Base-by-base conservation (phyloP, 2,888 invertebrate genomes). In the Campopleginae sp. region DNA sequence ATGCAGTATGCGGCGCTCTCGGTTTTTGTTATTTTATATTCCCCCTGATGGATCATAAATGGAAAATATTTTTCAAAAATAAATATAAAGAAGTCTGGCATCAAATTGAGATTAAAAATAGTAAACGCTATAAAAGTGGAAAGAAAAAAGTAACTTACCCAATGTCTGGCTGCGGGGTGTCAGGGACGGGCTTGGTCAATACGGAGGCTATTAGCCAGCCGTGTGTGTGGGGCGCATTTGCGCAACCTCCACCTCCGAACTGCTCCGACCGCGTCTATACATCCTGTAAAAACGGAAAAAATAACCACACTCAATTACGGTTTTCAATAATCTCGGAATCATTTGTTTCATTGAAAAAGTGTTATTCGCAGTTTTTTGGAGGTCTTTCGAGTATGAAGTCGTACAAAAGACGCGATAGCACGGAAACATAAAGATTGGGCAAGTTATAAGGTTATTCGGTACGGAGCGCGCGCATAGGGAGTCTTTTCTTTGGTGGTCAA, bases 241-340 rank as follows among this genome's bases (percentile, higher is more conserved):
- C 92, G 92, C 93, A 91, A 92, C 91, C 93, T 92, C 92, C 93
- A 91, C 90, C 92, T 90, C 91, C 92, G 89, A 90, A 89, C 92
- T 89, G 88, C 90, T 90, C 90, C 91, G 89, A 88, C 90, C 90
- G 89, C 88, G 92, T 89, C 89, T 92, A 91, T 92, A 91, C 92
- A 93, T 93, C 89, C 93, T 93, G 91, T 38, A 90, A 91, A 66
- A 80, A 76, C 23, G 23, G 42, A 38, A 31, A 38, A 1, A 46
- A 46, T 42, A 54, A 61, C 38, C 7, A 51, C 4, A 19, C n/a
- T 51, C 10, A 54, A 54, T 27, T 33, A 44, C 12, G 14, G 14
- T 58, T 1, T 27, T 58, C 12, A 10, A 58, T 58, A 14, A 14
- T 58, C 27, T 14, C 27, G 6, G 8, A 27, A 58, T 58, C 12